Base-by-base conservation (phyloP, 2,888 invertebrate species). In the Latrodectus hesperus region DNA sequence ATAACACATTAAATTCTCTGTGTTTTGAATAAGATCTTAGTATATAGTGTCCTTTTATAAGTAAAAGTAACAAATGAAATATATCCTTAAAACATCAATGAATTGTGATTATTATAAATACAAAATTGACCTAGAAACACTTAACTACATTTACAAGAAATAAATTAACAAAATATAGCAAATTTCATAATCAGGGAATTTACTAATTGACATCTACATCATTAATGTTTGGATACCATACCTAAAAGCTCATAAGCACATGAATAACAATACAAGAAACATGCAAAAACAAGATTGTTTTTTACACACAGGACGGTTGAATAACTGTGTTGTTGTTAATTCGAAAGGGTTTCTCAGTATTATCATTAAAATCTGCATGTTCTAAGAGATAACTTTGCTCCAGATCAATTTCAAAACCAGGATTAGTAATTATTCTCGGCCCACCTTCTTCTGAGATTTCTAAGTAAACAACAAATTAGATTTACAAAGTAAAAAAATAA, bases 241-340 rank as follows among this genome's bases (percentile, higher is more conserved):
- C 12, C 22, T 26, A 22, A 68, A 68, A 68, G 67, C 67, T 68
- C 67, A 22, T 26, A 16, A 60, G 60, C 60, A 10, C n/a, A n/a
- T 60, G 60, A 11, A 52, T 9, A 71, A 38, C 71, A 52, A 52
- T 52, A 73, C 73, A 73, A 17, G n/a, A 51, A 49, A 16, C 52
- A 73, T n/a, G 53, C 17, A 17, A 73, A 73, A 52, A 26, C 49
- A 49, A n/a, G 17, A 11, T 73, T 73, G n/a, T 5, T 52, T 17
- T 52, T 89, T 65, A 89, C 3, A 89, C 89, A 53, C 78, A 73
- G 55, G 88, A 89, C 70, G 90, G 90, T 12, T 80, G 86, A 64
- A 90, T 70, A 4, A 90, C 86, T 22, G 89, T 85, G 67, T 90
- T 90, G 67, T 90, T 90, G 65, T 90, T 90, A 12, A 86, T 73